phyloP scores from a whole-genome alignment of 2,797 vertebrate genomes.

The Potorous gilbertii region DNA sequence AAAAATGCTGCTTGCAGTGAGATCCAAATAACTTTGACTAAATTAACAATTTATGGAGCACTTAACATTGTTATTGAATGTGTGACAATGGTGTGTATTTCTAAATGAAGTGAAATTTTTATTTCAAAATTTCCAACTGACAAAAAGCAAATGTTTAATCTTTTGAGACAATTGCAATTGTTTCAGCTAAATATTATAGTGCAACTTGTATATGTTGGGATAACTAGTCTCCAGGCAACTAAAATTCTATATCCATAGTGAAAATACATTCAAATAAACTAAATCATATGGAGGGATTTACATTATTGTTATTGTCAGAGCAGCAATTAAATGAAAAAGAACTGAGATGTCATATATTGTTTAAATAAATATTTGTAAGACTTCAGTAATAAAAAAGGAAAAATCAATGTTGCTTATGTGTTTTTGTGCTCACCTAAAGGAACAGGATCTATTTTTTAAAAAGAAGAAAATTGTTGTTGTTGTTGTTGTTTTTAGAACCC shows the following conservation, averaged over 20 bases:
- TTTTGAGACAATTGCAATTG: background rate
- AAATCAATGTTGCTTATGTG: background rate
- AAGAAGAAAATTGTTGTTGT: conserved; percentile 40
- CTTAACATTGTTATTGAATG: background rate
- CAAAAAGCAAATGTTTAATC: background rate
- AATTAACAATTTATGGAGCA: background rate
- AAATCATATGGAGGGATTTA: background rate
- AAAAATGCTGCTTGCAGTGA: background rate
- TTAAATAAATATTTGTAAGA: background rate
- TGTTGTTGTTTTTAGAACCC: conserved; percentile 49
- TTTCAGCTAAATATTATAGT: background rate
- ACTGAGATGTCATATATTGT: background rate
- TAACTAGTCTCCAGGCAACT: background rate
- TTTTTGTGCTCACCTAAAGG: background rate
- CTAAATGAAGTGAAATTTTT: background rate
- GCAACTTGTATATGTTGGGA: background rate
- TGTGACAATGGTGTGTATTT: background rate
- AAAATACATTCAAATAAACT: background rate
- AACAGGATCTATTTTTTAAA: conserved; percentile 25
- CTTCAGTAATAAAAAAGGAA: background rate
- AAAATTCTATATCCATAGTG: background rate
- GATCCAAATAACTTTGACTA: background rate
- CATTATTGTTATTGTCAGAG: background rate
- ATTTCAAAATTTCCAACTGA: background rate
- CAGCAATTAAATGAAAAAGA: background rate